Percentiles rank a stretch among this genome's conserved stretches.
These are phyloP conservation scores for Polyommatus icarus DNA, from an alignment of 2,888 invertebrate genomes.

Conservation along the genomic window DNA sequence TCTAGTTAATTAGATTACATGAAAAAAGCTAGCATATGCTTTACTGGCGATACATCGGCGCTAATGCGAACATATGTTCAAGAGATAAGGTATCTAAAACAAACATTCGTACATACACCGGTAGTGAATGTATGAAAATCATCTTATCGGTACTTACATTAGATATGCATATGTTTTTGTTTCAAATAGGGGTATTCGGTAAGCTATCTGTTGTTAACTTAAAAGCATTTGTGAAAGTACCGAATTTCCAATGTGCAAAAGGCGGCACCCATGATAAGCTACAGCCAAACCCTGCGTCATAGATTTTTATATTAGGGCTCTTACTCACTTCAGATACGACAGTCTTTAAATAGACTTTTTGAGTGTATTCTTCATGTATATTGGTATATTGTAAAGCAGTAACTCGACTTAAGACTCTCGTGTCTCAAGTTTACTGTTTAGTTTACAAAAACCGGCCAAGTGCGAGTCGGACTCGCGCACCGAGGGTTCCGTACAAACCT, in stretches of 20 bases:
- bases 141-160: constrained; percentile 40
- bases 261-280: neutral
- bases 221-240: neutral
- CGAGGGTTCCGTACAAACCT: no score
- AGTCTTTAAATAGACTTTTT: no score
- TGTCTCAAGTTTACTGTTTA: no score
- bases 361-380: no score
- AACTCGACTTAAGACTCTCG: no score
- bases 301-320: neutral
- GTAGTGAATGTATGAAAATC: constrained; percentile 44
- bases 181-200: constrained; percentile 20
- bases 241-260: neutral
- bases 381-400: no score
- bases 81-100: constrained; percentile 45
- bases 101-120: constrained; percentile 39
- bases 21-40: no score
- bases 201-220: neutral
- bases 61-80: constrained; percentile 48
- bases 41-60: constrained; percentile 35
- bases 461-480: no score
- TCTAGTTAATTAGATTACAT: no score
- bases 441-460: no score
- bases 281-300: neutral
- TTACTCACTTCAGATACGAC: no score
- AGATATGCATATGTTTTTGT: constrained; percentile 37